phyloP scores from a whole-genome alignment of 1,140 invertebrate species.

The Nylanderia fulva region DNA sequence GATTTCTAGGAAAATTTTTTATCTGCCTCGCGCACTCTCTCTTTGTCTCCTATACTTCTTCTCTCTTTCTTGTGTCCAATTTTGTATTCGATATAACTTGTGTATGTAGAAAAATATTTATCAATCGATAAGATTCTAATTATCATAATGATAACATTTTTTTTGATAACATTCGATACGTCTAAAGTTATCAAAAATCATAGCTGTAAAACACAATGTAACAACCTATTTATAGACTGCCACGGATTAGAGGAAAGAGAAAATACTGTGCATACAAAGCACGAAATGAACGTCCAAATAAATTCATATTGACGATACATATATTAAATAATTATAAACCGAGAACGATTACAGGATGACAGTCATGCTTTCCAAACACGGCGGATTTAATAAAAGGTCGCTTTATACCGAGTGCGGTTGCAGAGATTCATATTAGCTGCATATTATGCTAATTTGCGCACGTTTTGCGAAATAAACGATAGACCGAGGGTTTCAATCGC shows the following conservation, averaged over 20 bases:
- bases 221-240: neutral
- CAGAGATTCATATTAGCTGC: neutral
- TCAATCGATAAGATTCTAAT: neutral
- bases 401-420: neutral
- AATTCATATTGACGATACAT: constrained; percentile 56
- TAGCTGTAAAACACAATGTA: no score
- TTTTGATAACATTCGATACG: neutral
- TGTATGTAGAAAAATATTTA: neutral
- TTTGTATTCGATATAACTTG: neutral
- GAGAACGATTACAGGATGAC: constrained; percentile 26
- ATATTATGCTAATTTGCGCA: neutral
- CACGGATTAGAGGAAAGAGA: neutral
- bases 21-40: neutral
- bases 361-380: constrained; percentile 26
- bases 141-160: neutral
- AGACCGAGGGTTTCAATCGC: neutral
- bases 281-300: constrained; percentile 19
- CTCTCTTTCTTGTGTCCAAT: neutral
- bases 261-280: neutral
- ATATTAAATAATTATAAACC: constrained; percentile 58
- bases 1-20: constrained; percentile 25
- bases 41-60: no score
- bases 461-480: constrained; percentile 7
- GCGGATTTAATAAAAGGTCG: constrained; percentile 26
- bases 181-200: neutral